These are phyloP conservation scores for Idaea dimidiata DNA, from an alignment of 2,888 invertebrate genomes.

Conservation along the genomic window DNA sequence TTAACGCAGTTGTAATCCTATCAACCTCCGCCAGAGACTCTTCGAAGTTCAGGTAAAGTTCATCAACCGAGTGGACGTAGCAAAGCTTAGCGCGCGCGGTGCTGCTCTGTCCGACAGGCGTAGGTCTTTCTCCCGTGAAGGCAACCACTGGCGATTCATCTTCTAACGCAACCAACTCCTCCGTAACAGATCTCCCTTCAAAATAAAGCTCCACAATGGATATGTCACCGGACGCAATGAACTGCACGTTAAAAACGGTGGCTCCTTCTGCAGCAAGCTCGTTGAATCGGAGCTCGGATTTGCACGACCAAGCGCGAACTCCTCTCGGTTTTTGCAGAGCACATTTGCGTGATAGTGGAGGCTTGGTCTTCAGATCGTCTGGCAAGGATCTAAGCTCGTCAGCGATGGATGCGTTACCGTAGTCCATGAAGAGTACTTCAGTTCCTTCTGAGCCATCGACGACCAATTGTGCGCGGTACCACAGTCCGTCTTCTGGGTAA, in stretches of 20 bases:
- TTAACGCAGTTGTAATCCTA: slow-evolving; percentile 81
- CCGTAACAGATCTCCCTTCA: slow-evolving; percentile 83
- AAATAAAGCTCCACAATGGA: slow-evolving; percentile 83
- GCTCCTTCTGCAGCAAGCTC: slow-evolving; percentile 86
- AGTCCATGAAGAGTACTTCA: slow-evolving; percentile 85
- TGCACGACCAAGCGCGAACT: slow-evolving; percentile 83
- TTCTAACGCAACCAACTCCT: slow-evolving; percentile 79
- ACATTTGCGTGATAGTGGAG: slow-evolving; percentile 83
- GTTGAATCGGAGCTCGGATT: slow-evolving; percentile 83
- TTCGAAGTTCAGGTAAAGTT: slow-evolving; percentile 87
- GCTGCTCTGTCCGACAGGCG: slow-evolving; percentile 67
- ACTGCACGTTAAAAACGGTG: slow-evolving; percentile 84
- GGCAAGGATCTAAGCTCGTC: slow-evolving; percentile 82
- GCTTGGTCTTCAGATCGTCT: slow-evolving; percentile 79
- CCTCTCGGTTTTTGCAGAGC: slow-evolving; percentile 81
- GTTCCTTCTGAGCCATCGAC: slow-evolving; percentile 78
- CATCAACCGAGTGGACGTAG: slow-evolving; percentile 84
- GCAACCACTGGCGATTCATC: slow-evolving; percentile 52
- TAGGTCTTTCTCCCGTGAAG: slow-evolving; percentile 49
- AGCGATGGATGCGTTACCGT: slow-evolving; percentile 83
- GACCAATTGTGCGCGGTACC: slow-evolving; percentile 85
- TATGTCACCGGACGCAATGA: slow-evolving; percentile 84
- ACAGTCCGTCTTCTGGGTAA: slow-evolving; percentile 83
- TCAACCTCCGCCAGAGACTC: slow-evolving; percentile 79
- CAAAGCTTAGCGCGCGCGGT: slow-evolving; percentile 83